Base-by-base conservation (phyloP, 2,888 invertebrate genomes). In the Quadroppia sp. region DNA sequence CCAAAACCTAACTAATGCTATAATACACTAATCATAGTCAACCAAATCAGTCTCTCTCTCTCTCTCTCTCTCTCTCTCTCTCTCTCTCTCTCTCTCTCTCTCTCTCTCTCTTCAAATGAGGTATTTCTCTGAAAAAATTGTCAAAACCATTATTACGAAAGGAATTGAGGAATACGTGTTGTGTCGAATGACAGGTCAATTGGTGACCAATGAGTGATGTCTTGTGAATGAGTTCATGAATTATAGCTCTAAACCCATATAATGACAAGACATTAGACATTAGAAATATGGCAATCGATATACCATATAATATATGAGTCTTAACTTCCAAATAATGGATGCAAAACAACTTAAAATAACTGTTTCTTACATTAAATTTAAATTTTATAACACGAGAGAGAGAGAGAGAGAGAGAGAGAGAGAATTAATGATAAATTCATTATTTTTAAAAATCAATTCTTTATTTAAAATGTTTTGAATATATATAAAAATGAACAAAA, bases 1-100 rank as follows among this genome's bases (percentile, higher is more conserved):
- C 45, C 45, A 15, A 50, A 50, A 50, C 20, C 50, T 20, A 28
- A 59, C 23, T 59, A 59, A 59, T 59, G 30, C 59, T 59, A 3
- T 59, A 30, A 30, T 59, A 30, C 30, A 17, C 59, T 59, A 59
- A 59, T 59, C 30, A 59, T 59, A 59, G 59, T 30, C 32, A 59
- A 3, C 28, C 3, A 23, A 23, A 2, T 6, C 50, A 50, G 1
- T 50, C 6, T 15, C 2, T 20, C 23, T 7, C 20, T 20, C 6
- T 20, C 53, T 53, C 28, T 53, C 28, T 50, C 53, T 15, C 9
- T 53, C 2, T 13, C 23, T 53, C 2, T 45, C 20, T n/a, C n/a
- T 50, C 6, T 15, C 2, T 20, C 23, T 7, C 20, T 20, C 6
- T 20, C 53, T 53, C 28, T 53, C 28, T 50, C 53, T 15, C 9